Base-by-base conservation (phyloP, 1,140 invertebrate genomes). In the Neuroterus valhalla region DNA sequence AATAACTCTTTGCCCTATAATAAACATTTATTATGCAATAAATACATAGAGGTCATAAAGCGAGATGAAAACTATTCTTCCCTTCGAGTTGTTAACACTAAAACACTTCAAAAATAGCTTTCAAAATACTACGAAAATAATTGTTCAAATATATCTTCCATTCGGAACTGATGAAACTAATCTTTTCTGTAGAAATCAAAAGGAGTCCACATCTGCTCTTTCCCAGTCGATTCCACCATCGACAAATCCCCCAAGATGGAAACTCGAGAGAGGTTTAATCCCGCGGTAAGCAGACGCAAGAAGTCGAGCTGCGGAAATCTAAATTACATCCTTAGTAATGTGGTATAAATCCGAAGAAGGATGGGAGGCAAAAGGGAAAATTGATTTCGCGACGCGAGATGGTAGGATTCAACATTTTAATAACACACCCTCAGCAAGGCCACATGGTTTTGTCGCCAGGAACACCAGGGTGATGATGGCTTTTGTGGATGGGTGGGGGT, bases 321-420 rank as follows among this genome's bases (percentile, higher is more conserved):
- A 62, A 62, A 62, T 62, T 62, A 62, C 55, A 26, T 62, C 31
- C 52, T 19, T 14, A 55, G 55, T 62, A 62, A 62, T 62, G 26
- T 26, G 55, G 55, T 62, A 55, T 26, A 12, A 62, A 62, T 62
- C 23, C 23, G 15, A 62, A 23, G 14, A 62, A 38, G 55, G 55
- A 62, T 26, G n/a, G 14, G 14, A 38, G 23, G 12, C 44, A 21
- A 17, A 44, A 44, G 74, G 66, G 31, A 68, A 80, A 84, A 85
- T 85, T 84, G 82, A 85, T 86, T 82, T 82, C 75, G 72, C 72
- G 31, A 46, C 68, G 45, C 31, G n/a, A 19, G 67, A 46, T 45
- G 14, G 66, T 72, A 67, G 76, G 80, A 83, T 84, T 84, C 78
- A 82, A 85, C 81, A 82, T 84, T 85, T 85, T 85, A 85, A 86